These are phyloP conservation scores for Clepsis dumicolana DNA, from an alignment of 2,888 invertebrate genomes.

Conservation along the genomic window DNA sequence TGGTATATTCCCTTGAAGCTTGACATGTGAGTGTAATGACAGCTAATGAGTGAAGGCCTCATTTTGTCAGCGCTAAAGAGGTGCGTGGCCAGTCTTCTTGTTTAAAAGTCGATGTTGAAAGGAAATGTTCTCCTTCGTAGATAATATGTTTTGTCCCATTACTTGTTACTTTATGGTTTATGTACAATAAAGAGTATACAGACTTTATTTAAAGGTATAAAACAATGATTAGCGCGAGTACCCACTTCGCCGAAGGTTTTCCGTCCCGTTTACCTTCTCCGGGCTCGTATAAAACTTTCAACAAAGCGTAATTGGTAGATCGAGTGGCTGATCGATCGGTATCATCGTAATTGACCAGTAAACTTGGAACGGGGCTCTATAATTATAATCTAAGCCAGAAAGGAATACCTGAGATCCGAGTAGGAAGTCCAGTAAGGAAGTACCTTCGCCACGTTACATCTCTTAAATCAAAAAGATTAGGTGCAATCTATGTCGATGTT, in stretches of 20 bases:
- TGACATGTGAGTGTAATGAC: no score
- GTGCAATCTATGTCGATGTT: slow-evolving; percentile 32
- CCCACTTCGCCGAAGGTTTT: slow-evolving; percentile 49
- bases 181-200: no score
- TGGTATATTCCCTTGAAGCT: no score
- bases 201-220: slow-evolving; percentile 25
- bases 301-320: slow-evolving; percentile 68
- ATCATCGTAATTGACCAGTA: slow-evolving; percentile 74
- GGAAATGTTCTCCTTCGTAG: no score
- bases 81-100: no score
- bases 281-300: slow-evolving; percentile 54
- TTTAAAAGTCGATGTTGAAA: no score
- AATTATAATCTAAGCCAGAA: slow-evolving; percentile 53
- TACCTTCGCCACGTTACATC: slow-evolving; percentile 51
- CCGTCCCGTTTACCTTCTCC: slow-evolving; percentile 56
- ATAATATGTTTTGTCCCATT: no score
- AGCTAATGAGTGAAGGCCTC: no score
- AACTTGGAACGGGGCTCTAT: slow-evolving; percentile 61
- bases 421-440: slow-evolving; percentile 61
- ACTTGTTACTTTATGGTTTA: no score
- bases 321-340: slow-evolving; percentile 64
- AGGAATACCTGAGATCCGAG: slow-evolving; percentile 49
- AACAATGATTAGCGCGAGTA: slow-evolving; percentile 46
- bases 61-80: no score
- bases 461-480: slow-evolving; percentile 40